Evolutionary conservation across 2,888 invertebrate species (phyloP), one percentile per base, ranked within the genome.

Genomic region (Synanthedon andrenaeformis): DNA sequence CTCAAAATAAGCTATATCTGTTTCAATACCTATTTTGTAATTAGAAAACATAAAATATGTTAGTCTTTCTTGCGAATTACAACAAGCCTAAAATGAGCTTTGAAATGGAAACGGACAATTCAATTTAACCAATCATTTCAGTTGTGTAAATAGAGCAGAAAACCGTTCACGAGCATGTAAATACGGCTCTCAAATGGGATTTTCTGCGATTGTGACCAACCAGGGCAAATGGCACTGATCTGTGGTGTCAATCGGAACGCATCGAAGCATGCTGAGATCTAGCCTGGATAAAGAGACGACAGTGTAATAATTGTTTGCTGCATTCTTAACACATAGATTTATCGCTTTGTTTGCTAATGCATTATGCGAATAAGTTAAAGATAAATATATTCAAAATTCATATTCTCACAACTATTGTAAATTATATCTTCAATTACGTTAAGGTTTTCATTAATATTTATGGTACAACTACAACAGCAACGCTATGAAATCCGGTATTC

Each of bases 61-160:
- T 58, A 60, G 61, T 62, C 63, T 66, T 62, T 70, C 68, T 74
- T 67, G 62, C 64, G 65, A 70, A 70, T 71, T 68, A 65, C 63
- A 64, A 64, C 65, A 57, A 60, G 65, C 67, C 57, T 58, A 58
- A 59, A 63, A 60, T 64, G 66, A 62, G 68, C 74, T 71, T 74
- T 73, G 64, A 69, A 76, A 76, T 74, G 60, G 65, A 67, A 71
- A 66, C 65, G 61, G 80, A 76, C 79, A 78, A 69, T 78, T 76
- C 77, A 79, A 82, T 85, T 80, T 72, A 64, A 61, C 61, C 69
- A 72, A 82, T 84, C 74, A 78, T 79, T 82, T 82, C 72, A 79
- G 69, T 68, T 60, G 59, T 73, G 70, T 67, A 82, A 85, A 69
- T 84, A 73, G 84, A 82, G 82, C 85, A 76, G 76, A 78, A 80